Evolutionary conservation across 2,113 vertebrate genomes (phyloP).

Genomic region (Illadopsis cleaveri): DNA sequence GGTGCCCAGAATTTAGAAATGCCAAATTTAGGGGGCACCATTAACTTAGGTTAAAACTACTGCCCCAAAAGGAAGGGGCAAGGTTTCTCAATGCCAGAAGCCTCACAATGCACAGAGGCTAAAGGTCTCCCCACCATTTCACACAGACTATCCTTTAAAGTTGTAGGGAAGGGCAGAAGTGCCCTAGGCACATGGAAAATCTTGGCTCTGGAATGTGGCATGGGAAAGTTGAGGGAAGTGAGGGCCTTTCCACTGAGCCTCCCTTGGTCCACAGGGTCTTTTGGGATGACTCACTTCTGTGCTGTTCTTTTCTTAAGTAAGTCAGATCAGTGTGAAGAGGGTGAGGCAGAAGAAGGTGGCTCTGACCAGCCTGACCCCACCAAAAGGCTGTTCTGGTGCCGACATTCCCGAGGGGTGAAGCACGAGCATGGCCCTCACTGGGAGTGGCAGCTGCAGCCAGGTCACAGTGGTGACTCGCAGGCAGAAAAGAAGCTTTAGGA

Average conservation of each 20-base stretch:
- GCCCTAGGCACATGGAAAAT: not conserved
- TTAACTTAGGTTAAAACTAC: not conserved
- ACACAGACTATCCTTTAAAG: not conserved
- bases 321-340: not conserved
- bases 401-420: accelerated
- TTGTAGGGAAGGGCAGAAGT: not conserved
- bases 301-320: not conserved
- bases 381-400: not conserved
- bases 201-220: not conserved
- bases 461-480: not conserved
- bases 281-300: not conserved
- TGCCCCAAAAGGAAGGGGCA: not conserved
- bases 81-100: not conserved
- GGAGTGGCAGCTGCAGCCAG: not conserved
- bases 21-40: not conserved
- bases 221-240: accelerated
- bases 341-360: not conserved
- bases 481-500: not conserved
- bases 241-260: not conserved
- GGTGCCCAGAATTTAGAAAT: not conserved
- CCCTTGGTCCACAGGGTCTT: not conserved
- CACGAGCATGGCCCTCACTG: accelerated
- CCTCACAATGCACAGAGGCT: not conserved
- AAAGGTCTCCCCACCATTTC: not conserved
- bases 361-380: not conserved